phyloP scores from a whole-genome alignment of 1,140 invertebrate species.

The Linepithema humile region DNA sequence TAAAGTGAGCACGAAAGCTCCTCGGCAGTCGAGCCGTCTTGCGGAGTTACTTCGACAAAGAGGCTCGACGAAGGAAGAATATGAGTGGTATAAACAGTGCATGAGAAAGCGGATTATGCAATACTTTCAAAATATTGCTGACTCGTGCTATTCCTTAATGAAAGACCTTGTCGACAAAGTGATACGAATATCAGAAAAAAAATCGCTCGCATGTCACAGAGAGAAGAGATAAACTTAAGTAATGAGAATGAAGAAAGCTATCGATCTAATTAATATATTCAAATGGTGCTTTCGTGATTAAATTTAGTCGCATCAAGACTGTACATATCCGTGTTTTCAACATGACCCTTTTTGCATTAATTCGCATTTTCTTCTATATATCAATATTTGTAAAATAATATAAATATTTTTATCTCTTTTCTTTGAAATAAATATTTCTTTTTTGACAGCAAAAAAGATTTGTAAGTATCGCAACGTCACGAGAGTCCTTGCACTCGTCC shows the following conservation, averaged over 20 bases:
- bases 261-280: not conserved
- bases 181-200: not conserved
- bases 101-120: constrained; percentile 59
- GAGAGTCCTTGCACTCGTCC: constrained; percentile 45
- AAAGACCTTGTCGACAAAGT: constrained; percentile 41
- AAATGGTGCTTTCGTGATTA: constrained; percentile 11
- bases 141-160: constrained; percentile 64
- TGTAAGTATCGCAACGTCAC: constrained; percentile 27
- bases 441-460: not conserved
- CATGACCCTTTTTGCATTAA: too few species aligned
- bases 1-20: constrained; percentile 13
- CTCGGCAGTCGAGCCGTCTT: constrained; percentile 37
- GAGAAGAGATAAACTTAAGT: not conserved
- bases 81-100: constrained; percentile 72
- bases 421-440: not conserved
- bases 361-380: not conserved
- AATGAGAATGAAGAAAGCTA: not conserved
- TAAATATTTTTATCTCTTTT: not conserved
- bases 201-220: not conserved
- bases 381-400: not conserved
- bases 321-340: too few species aligned
- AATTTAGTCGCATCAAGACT: not conserved
- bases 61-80: constrained; percentile 28
- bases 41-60: constrained; percentile 43
- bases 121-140: constrained; percentile 64